phyloP scores from a whole-genome alignment of 2,113 vertebrate genomes.

The Charina bottae region DNA sequence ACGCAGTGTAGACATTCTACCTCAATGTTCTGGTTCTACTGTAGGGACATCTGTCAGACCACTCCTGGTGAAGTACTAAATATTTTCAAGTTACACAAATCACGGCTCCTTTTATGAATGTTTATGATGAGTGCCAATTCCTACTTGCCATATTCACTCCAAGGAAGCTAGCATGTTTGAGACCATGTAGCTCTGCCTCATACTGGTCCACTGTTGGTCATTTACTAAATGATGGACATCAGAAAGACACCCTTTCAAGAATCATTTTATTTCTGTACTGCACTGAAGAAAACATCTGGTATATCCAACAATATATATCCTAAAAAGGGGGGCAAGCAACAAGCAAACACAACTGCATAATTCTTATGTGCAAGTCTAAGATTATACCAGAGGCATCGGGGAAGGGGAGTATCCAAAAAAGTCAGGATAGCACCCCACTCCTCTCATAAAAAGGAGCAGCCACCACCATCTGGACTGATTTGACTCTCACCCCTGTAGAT shows the following conservation, averaged over 20 bases:
- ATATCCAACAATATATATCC: neutral
- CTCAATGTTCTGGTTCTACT: neutral
- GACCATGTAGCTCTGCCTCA: neutral
- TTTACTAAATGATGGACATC: neutral
- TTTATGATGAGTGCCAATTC: neutral
- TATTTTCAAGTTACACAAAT: neutral
- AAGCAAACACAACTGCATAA: neutral
- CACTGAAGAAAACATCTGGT: neutral
- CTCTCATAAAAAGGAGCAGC: neutral
- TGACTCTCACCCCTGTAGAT: neutral
- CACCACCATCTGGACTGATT: neutral
- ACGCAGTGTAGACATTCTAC: neutral
- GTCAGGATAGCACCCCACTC: neutral
- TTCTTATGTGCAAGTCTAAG: neutral
- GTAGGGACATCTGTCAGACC: neutral
- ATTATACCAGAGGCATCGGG: neutral
- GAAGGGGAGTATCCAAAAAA: neutral
- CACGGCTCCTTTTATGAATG: neutral
- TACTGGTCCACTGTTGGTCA: neutral
- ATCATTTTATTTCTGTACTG: neutral
- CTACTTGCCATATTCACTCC: neutral
- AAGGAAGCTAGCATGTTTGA: neutral
- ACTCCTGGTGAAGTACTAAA: neutral
- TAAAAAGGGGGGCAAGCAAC: neutral
- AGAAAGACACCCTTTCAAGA: neutral